Conservation (phyloP, 2,113 vertebrate species). For the Siniperca chuatsi region DNA sequence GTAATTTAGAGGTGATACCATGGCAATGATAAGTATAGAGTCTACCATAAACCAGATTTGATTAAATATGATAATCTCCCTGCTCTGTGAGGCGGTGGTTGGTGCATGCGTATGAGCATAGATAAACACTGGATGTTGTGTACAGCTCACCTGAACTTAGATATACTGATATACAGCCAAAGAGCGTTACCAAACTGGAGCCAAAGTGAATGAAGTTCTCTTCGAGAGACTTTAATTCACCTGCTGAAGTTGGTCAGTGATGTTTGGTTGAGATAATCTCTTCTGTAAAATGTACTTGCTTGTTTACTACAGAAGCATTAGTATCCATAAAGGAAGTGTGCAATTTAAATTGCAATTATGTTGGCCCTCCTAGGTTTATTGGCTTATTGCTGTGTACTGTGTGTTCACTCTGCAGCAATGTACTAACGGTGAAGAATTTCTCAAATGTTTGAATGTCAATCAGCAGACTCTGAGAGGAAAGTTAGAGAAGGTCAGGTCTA, state of each 20-base stretch:
- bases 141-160: not conserved
- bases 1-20: conserved; percentile 25
- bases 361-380: conserved; percentile 10
- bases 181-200: not conserved
- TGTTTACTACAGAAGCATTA: conserved; percentile 4
- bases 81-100: conserved; percentile 7
- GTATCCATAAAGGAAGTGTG: conserved; percentile 30
- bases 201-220: not conserved
- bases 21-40: conserved; percentile 10
- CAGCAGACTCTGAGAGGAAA: conserved; percentile 28
- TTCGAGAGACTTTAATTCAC: conserved; percentile 28
- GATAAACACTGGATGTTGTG: not conserved
- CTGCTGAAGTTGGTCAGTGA: conserved; percentile 42
- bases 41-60: conserved; percentile 17
- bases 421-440: not conserved
- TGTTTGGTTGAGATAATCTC: conserved; percentile 24
- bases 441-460: conserved; percentile 37
- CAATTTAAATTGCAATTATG: conserved; percentile 19
- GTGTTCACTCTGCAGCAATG: conserved; percentile 9
- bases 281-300: not conserved
- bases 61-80: conserved; percentile 36
- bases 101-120: not conserved
- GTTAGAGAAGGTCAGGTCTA: conserved; percentile 40
- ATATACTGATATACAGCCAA: not conserved
- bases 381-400: conserved; percentile 16